These are phyloP conservation scores for Phataginus tricuspis DNA, from an alignment of 2,797 vertebrate species.

Conservation along the genomic window DNA sequence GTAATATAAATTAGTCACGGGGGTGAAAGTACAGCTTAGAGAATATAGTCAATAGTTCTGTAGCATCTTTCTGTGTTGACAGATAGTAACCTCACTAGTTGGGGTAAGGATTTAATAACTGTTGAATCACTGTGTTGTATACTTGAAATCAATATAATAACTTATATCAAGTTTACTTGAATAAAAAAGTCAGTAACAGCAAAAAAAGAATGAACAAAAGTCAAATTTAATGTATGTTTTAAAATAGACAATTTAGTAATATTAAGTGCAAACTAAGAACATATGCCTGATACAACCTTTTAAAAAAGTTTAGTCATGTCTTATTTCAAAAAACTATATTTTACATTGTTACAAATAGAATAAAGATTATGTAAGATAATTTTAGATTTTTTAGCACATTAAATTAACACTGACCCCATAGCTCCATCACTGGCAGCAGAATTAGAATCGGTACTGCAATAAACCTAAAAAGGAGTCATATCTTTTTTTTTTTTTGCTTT, in stretches of 20 bases:
- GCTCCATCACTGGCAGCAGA: neutral
- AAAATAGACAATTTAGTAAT: neutral
- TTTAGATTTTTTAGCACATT: neutral
- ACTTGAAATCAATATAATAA: no score
- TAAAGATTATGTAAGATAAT: neutral
- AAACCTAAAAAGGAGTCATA: neutral
- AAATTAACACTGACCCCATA: neutral
- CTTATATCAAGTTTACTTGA: no score
- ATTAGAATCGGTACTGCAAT: neutral
- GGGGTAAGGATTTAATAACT: no score
- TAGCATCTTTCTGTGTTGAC: no score
- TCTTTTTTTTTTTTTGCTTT: neutral
- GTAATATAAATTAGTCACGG: no score
- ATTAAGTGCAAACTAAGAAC: neutral
- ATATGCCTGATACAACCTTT: neutral
- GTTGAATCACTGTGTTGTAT: no score
- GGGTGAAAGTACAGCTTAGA: no score
- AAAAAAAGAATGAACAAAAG: neutral
- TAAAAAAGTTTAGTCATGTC: neutral
- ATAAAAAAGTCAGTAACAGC: no score
- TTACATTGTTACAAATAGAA: neutral
- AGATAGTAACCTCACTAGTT: no score
- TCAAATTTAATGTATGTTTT: slow-evolving; percentile 21
- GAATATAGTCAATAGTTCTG: no score
- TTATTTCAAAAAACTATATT: slow-evolving; percentile 8